Base-by-base conservation (phyloP, 2,113 vertebrate species). In the Plestiodon gilberti region DNA sequence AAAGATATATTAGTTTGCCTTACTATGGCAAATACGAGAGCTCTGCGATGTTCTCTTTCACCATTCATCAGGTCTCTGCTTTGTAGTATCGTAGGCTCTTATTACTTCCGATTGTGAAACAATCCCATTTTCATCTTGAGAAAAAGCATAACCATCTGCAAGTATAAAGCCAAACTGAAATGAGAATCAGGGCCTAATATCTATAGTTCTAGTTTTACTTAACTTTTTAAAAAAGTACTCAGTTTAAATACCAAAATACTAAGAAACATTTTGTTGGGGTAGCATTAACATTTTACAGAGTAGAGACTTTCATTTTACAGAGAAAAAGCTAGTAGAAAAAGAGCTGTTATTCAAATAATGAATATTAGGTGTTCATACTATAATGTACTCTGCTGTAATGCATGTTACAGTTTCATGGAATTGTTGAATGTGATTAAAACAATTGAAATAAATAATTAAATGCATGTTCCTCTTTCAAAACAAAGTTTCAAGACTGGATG, bases 31-130 rank as follows among this genome's bases (percentile, higher is more conserved):
- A 93, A 48, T 86, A 7, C 22, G 10, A 59, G 90, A 40, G 90
- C 86, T 65, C 81, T 77, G 82, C 78, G 0, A 2, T 62, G 28
- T 25, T 28, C 18, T 87, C 83, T 78, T 94, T 99, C 97, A 99
- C 98, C 98, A 99, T 89, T 98, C 98, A 25, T 97, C 97, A 17
- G 97, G 96, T 95, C 98, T 97, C 96, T 99, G 98, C 90, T 99
- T 99, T 77, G 99, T 99, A 95, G 99, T 99, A 89, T 99, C 99
- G 1, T 99, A 99, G 2, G 98, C 99, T 95, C 99, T 91, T 95
- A 99, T 98, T 84, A 99, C 99, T 95, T 99, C 99, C 10, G 99
- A 99, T 95, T 99, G 99, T 6, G 99, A 99, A 91, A 99, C 98
- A 17, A 99, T 98, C 83, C 99, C 99, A 38, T 99, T 99, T 96